Evolutionary conservation across 2,113 vertebrate species (phyloP).

Genomic region (Sorex araneus): DNA sequence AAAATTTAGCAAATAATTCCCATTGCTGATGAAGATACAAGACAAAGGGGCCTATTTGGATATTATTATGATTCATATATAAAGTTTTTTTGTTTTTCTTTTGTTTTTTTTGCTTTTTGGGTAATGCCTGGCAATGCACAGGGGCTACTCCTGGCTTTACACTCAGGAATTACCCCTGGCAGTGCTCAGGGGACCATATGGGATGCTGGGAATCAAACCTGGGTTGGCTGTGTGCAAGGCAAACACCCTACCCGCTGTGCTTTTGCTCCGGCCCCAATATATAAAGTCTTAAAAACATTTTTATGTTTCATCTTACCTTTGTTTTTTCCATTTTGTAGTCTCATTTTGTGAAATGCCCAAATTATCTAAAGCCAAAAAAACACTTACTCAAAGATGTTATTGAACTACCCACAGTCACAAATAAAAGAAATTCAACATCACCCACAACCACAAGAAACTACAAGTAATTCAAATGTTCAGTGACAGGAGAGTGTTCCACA

Average conservation of each 20-base stretch:
- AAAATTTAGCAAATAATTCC: background rate
- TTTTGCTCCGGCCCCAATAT: too few relatives aligned
- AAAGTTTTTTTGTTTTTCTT: background rate
- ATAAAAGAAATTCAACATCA: background rate
- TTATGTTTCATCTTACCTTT: background rate
- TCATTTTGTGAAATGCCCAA: slow-evolving; percentile 5
- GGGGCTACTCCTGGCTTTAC: too few relatives aligned
- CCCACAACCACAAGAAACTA: background rate
- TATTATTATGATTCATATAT: background rate
- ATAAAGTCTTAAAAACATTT: slow-evolving; percentile 6
- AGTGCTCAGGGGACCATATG: too few relatives aligned
- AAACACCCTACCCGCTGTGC: too few relatives aligned
- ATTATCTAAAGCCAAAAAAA: slow-evolving; percentile 6
- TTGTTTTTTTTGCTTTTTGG: too few relatives aligned
- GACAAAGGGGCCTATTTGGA: background rate
- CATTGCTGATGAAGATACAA: background rate
- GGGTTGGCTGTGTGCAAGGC: too few relatives aligned
- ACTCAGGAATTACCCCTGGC: too few relatives aligned
- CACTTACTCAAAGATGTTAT: background rate
- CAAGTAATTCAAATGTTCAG: background rate
- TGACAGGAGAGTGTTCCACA: background rate
- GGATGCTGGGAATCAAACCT: too few relatives aligned
- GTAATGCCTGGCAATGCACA: too few relatives aligned
- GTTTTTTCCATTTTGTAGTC: background rate
- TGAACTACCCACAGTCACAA: background rate